Evolutionary conservation across 92 coral and sea anemone genomes (phyloP), one percentile per base, ranked within the genome.

Genomic region (Parazoanthus atlanticus): DNA sequence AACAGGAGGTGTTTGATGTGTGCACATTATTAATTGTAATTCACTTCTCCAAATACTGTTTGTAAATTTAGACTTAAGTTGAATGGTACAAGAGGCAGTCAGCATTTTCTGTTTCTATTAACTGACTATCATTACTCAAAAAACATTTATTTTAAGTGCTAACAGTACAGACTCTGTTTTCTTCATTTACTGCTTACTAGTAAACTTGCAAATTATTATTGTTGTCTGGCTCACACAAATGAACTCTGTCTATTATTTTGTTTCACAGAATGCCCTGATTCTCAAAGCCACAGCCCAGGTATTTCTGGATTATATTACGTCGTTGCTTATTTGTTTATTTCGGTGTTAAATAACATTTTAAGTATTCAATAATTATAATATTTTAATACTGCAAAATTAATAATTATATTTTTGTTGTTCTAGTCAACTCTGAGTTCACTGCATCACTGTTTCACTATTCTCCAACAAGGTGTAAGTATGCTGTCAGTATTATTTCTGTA

Each of bases 241-340:
- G 17, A 10, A 36, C 28, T 36, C 38, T n/a, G n/a, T n/a, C n/a
- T n/a, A n/a, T n/a, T n/a, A n/a, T n/a, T 54, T 85, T 38, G 77
- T 40, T 77, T 82, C 75, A 46, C 82, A 97, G 99, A 91, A 90
- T 76, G 92, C 93, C 36, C 93, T 97, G 36, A 90, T 97, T 46
- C 81, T 94, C 29, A 97, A 97, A 83, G 96, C 99, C 3, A 95
- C 97, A 28, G 95, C 99, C 12, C 99, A 97, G 97, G 99, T 97
- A 91, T 23, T 19, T 61, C 47, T n/a, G 23, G 52, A 31, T 34
- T 79, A 23, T 26, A 43, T 46, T 28, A 52, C 21, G 3, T 52
- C 3, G 3, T 13, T 52, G 38, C 38, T 52, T 52, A 52, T 43
- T 52, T 52, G 58, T 52, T 13, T 52, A 52, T 16, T 12, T 52